phyloP scores from a whole-genome alignment of 2,113 vertebrate genomes.

The Urocolius indicus region DNA sequence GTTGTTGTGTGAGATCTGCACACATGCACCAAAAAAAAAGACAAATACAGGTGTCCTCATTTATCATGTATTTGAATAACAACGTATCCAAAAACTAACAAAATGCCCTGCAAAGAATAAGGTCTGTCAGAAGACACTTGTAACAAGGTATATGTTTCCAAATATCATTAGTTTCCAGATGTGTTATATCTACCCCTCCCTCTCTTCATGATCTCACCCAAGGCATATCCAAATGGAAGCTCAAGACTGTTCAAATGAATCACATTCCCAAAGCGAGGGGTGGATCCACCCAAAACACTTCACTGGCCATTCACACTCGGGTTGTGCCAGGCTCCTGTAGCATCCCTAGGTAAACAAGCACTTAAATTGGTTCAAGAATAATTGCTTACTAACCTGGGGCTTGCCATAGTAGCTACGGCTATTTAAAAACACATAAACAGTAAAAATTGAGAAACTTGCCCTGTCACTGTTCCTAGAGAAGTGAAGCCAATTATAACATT shows the following conservation, averaged over 20 bases:
- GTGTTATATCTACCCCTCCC: not conserved
- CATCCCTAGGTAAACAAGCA: not conserved
- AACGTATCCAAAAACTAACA: not conserved
- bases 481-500: fast-evolving
- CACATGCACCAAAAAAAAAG: fast-evolving
- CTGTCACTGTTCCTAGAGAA: not conserved
- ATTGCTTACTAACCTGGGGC: not conserved
- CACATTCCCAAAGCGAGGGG: fast-evolving
- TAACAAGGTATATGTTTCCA: not conserved
- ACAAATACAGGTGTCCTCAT: fast-evolving
- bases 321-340: not conserved
- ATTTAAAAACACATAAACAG: not conserved
- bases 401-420: not conserved
- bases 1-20: not conserved
- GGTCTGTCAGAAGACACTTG: not conserved
- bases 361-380: not conserved
- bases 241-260: not conserved
- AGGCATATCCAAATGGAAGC: fast-evolving
- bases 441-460: not conserved
- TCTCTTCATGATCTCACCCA: fast-evolving
- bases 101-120: not conserved
- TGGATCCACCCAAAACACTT: not conserved
- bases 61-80: not conserved
- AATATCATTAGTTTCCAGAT: not conserved
- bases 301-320: fast-evolving